Evolutionary conservation across 2,888 invertebrate genomes (phyloP), one percentile per base, ranked within the genome.

Genomic region (Metacarcinus magister): DNA sequence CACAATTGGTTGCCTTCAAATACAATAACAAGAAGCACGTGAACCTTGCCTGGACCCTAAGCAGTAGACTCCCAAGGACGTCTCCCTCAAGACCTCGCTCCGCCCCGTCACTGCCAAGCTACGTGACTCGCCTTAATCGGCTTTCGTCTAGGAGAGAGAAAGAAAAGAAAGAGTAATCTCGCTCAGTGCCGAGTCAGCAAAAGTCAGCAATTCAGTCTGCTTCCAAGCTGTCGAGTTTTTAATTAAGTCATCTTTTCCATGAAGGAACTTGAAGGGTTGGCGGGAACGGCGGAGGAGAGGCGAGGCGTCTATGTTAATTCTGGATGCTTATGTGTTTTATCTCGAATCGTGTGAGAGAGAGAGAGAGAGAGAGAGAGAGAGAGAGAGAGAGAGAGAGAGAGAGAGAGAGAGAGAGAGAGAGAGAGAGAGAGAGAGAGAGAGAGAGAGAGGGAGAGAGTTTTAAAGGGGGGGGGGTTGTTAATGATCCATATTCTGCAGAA

Each of bases 51-150:
- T 19, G 87, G 32, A 39, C 16, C 87, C 87, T 2, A 32, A 82
- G n/a, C 16, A 87, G 39, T 87, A 87, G 87, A 87, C 87, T 16
- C 32, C 19, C 39, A 87, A 87, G 87, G 87, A 87, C 87, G 39
- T 39, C 87, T 39, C 3, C 39, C 87, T 87, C 32, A 87, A 87
- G 87, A 16, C 19, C 39, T 87, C 87, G 16, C 39, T 19, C 87
- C 16, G 39, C 39, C 39, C 39, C 32, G 87, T 28, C 87, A 87
- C 16, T 39, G 87, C 87, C 39, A 19, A 32, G 16, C 87, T 87
- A 87, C 87, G 87, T 87, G 87, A 87, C 87, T 19, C 87, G 87
- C 87, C 87, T 39, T 87, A 87, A 87, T 87, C 10, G 82, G 28
- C 16, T 87, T 10, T 32, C 39, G 87, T 87, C 87, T 87, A 39